These are phyloP conservation scores for Standfussiana lucernea DNA, from an alignment of 2,888 invertebrate genomes.

Conservation along the genomic window DNA sequence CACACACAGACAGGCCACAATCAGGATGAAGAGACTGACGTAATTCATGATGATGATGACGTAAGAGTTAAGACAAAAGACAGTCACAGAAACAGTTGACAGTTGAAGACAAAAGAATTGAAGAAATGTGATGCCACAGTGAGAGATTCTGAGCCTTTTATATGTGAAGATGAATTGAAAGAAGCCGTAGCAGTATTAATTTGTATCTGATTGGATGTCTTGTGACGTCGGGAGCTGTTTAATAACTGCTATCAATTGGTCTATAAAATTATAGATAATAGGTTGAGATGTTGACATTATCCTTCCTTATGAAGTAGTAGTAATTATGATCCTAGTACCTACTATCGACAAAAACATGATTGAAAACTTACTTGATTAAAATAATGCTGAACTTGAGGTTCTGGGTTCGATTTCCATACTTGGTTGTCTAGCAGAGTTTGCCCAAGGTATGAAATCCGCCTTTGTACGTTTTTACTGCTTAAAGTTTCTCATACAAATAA, in stretches of 20 bases:
- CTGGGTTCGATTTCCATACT: not conserved
- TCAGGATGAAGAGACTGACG: conserved; percentile 71
- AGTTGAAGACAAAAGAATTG: conserved; percentile 6
- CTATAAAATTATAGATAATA: conserved; percentile 1
- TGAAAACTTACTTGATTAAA: not conserved
- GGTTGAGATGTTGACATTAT: not conserved
- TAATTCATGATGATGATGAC: conserved; percentile 75
- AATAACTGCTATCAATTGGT: conserved; percentile 32
- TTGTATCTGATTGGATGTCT: conserved; percentile 30
- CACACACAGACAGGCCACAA: conserved; percentile 78
- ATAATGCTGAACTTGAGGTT: not conserved
- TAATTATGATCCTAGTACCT: not conserved
- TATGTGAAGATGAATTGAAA: conserved; percentile 49
- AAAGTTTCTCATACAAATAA: no score
- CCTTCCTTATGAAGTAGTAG: not conserved
- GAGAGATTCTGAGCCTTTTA: conserved; percentile 36
- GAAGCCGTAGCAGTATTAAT: conserved; percentile 74
- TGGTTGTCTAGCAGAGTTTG: no score
- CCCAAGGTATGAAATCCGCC: no score
- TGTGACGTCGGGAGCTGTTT: conserved; percentile 8
- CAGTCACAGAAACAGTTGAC: not conserved
- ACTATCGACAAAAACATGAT: not conserved
- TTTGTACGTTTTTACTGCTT: no score
- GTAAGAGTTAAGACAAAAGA: not conserved
- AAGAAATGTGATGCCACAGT: conserved; percentile 61